Conservation (phyloP, 2,113 vertebrate species). For the Osmerus eperlanus region DNA sequence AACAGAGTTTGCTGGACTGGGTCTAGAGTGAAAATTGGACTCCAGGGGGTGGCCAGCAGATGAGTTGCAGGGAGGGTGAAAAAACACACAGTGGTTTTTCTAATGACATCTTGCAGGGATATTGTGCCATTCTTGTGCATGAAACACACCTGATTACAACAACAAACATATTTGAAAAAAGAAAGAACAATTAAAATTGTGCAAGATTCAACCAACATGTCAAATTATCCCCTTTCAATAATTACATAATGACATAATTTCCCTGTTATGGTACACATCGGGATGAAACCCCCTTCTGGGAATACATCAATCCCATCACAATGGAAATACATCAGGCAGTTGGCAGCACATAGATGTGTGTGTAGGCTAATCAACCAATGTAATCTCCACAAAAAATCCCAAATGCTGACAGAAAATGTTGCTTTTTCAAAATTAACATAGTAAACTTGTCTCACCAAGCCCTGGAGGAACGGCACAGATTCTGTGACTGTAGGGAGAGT, state of each 20-base stretch:
- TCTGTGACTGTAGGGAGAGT: slow-evolving; percentile 31
- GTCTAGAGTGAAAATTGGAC: slow-evolving; percentile 74
- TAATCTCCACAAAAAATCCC: neutral
- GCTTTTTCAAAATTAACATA: neutral
- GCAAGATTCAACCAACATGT: neutral
- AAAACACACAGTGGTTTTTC: slow-evolving; percentile 57
- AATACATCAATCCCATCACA: too few relatives aligned
- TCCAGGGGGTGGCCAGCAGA: slow-evolving; percentile 62
- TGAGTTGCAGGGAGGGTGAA: slow-evolving; percentile 63
- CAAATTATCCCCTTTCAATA: too few relatives aligned
- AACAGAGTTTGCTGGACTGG: slow-evolving; percentile 63
- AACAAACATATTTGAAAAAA: neutral
- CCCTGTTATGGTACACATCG: too few relatives aligned
- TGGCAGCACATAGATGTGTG: too few relatives aligned
- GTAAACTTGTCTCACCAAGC: slow-evolving; percentile 46
- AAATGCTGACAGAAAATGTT: neutral
- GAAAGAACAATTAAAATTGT: too few relatives aligned
- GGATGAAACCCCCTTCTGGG: too few relatives aligned
- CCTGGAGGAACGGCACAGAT: slow-evolving; percentile 49
- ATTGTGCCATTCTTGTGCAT: slow-evolving; percentile 73
- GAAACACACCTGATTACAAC: slow-evolving; percentile 27
- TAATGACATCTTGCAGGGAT: slow-evolving; percentile 70
- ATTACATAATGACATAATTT: too few relatives aligned
- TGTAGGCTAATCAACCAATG: too few relatives aligned
- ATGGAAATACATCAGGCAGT: too few relatives aligned